Evolutionary conservation across 2,888 invertebrate species (phyloP), one percentile per base, ranked within the genome.

Genomic region (Pseudanteris insignis): DNA sequence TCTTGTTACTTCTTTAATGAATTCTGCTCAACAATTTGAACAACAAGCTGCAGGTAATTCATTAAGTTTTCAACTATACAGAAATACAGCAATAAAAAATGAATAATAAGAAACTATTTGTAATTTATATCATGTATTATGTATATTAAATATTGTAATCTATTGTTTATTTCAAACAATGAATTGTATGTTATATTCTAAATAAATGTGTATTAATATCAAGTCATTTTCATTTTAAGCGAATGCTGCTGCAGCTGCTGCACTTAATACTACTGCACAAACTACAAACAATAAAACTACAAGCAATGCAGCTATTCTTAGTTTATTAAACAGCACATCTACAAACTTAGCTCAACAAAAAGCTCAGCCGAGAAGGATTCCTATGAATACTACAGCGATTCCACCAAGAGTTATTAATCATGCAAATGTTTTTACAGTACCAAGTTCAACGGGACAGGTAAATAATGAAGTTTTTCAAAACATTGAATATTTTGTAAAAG

Each of bases 21-120:
- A 91, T 76, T 89, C 89, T 5, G 89, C 89, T 29, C 90, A 91
- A 77, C 90, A 91, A 75, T 90, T 89, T 77, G 88, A 89, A 76
- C 89, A 89, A 74, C 86, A 86, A 67, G 83, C 82, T 62, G 80
- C 79, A 59, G 81, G 80, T 81, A 6, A 18, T n/a, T n/a, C n/a
- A n/a, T n/a, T n/a, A n/a, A n/a, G n/a, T n/a, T n/a, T n/a, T n/a
- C n/a, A n/a, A n/a, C n/a, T n/a, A n/a, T n/a, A n/a, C n/a, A n/a
- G n/a, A n/a, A n/a, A n/a, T n/a, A n/a, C n/a, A n/a, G n/a, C n/a
- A n/a, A n/a, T n/a, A n/a, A n/a, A n/a, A n/a, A n/a, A n/a, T n/a
- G n/a, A n/a, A n/a, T n/a, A n/a, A n/a, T n/a, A n/a, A 6, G 6
- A 18, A 4, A 18, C 18, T 18, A 18, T 18, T 18, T 18, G 18